Percentiles rank a stretch among this genome's conserved stretches.
Conservation (phyloP, 2,797 vertebrate species). For the Chaetodon trifasciatus region DNA sequence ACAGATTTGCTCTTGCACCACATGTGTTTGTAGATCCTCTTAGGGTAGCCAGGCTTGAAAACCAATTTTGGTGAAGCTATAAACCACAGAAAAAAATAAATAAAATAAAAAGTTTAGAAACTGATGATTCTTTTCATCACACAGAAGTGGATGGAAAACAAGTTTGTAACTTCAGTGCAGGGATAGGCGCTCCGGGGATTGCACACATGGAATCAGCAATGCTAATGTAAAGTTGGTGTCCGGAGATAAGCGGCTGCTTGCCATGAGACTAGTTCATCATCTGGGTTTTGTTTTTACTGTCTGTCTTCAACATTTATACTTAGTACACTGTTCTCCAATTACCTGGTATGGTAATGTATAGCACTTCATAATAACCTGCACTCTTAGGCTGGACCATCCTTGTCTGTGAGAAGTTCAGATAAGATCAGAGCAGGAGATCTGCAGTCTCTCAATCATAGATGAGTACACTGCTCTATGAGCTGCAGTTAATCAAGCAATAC, state of each 20-base stretch:
- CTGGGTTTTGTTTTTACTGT: slow-evolving; percentile 60
- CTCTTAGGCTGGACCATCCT: slow-evolving; percentile 16
- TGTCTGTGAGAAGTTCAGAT: slow-evolving; percentile 43
- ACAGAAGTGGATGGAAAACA: slow-evolving; percentile 45
- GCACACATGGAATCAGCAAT: slow-evolving; percentile 25
- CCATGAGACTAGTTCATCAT: slow-evolving; percentile 53
- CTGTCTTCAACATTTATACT: slow-evolving; percentile 46
- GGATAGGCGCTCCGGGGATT: slow-evolving; percentile 19
- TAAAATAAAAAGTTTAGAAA: slow-evolving; percentile 65
- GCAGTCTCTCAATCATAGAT: slow-evolving; percentile 37
- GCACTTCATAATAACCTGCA: slow-evolving; percentile 54
- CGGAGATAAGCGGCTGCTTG: slow-evolving; percentile 56
- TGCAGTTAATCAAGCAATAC: slow-evolving; percentile 43
- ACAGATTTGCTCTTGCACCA: slow-evolving; percentile 72
- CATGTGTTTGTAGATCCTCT: slow-evolving; percentile 79
- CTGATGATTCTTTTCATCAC: slow-evolving; percentile 68
- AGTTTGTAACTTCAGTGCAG: slow-evolving; percentile 47
- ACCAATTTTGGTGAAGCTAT: slow-evolving; percentile 81
- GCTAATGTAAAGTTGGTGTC: slow-evolving; percentile 48
- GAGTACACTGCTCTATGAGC: slow-evolving; percentile 25
- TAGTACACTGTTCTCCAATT: slow-evolving; percentile 46
- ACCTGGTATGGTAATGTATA: slow-evolving; percentile 51
- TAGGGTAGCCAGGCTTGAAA: slow-evolving; percentile 81
- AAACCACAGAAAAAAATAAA: slow-evolving; percentile 60
- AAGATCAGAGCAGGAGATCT: slow-evolving; percentile 43